Conservation (phyloP, 1,140 invertebrate species). For the Formica selysi region DNA sequence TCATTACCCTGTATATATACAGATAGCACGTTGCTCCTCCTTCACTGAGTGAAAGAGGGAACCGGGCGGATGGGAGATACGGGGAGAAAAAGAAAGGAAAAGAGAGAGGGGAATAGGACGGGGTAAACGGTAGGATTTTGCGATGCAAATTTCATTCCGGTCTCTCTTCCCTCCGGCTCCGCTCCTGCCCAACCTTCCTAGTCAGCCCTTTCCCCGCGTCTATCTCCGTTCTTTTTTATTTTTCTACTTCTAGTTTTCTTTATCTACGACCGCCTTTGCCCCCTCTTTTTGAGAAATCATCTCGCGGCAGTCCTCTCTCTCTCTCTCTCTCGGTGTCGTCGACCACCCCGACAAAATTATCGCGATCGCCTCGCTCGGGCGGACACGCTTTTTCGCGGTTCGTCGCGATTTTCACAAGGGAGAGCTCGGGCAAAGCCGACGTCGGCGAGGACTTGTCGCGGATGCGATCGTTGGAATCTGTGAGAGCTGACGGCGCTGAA, state of each 20-base stretch:
- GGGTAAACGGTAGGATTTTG: constrained; percentile 79
- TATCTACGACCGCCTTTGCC: constrained; percentile 55
- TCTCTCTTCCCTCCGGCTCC: constrained; percentile 54
- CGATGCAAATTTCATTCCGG: constrained; percentile 83
- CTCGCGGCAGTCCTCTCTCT: constrained; percentile 39
- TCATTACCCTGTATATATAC: constrained; percentile 76
- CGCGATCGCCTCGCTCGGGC: constrained; percentile 50
- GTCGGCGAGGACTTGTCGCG: constrained; percentile 17
- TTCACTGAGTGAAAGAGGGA: neutral
- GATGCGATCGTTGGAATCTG: constrained; percentile 16
- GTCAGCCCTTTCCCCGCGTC: constrained; percentile 21
- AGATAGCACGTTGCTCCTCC: constrained; percentile 52
- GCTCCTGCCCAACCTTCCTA: constrained; percentile 33
- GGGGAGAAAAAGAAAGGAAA: neutral
- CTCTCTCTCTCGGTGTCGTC: constrained; percentile 51
- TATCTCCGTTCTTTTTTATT: constrained; percentile 31
- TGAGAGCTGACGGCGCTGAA: constrained; percentile 46
- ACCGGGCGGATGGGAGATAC: constrained; percentile 6
- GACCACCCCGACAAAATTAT: constrained; percentile 62
- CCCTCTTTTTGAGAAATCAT: constrained; percentile 47
- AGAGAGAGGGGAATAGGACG: constrained; percentile 22
- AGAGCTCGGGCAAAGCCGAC: constrained; percentile 19
- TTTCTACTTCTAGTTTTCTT: constrained; percentile 62
- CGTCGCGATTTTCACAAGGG: constrained; percentile 35
- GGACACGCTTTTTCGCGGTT: constrained; percentile 65